These are phyloP conservation scores for Marmota monax DNA, from an alignment of 2,113 vertebrate genomes.

Conservation along the genomic window DNA sequence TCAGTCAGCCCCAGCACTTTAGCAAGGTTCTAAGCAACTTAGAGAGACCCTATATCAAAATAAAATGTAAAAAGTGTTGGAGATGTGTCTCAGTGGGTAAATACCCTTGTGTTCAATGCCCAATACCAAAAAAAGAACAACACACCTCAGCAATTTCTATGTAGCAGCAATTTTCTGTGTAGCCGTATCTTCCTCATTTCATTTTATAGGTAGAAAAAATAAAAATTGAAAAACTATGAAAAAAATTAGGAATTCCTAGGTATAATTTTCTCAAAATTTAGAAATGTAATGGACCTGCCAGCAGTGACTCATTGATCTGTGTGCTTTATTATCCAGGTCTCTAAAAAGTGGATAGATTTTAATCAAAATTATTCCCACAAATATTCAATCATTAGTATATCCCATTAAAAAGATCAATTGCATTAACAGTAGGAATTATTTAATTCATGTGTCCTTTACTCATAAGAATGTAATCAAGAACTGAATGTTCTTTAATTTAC, in stretches of 20 bases:
- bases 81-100: too few relatives aligned
- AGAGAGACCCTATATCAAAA: too few relatives aligned
- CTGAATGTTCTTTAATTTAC: slow-evolving; percentile 23
- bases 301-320: neutral
- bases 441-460: slow-evolving; percentile 14
- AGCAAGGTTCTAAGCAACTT: too few relatives aligned
- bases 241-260: neutral
- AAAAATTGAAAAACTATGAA: too few relatives aligned
- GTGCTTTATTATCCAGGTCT: neutral
- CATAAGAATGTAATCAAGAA: slow-evolving; percentile 8
- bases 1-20: too few relatives aligned
- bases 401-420: neutral
- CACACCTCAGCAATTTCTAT: too few relatives aligned
- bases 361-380: neutral
- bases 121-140: too few relatives aligned
- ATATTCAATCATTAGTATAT: neutral
- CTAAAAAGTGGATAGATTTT: neutral
- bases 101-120: too few relatives aligned
- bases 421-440: neutral
- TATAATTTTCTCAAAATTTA: slow-evolving; percentile 1
- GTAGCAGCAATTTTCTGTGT: too few relatives aligned
- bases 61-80: too few relatives aligned
- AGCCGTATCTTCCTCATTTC: too few relatives aligned
- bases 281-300: neutral
- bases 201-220: too few relatives aligned